Percentiles rank a stretch among this genome's conserved stretches.
Evolutionary conservation across 2,113 vertebrate genomes (phyloP).

Genomic region (Carassius auratus): DNA sequence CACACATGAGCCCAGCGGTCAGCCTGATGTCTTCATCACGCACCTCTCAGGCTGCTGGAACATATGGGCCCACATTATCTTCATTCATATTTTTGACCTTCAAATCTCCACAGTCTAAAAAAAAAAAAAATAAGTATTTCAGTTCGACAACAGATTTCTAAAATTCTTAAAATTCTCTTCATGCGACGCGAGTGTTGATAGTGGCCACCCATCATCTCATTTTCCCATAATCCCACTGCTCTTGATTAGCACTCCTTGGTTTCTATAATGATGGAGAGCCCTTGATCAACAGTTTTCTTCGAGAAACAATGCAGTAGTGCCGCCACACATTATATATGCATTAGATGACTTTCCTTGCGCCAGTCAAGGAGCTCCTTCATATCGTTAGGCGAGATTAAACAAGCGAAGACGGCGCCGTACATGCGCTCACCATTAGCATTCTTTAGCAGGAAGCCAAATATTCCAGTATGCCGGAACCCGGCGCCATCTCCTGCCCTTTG

Average conservation of each 20-base stretch:
- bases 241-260: constrained; percentile 51
- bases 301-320: constrained; percentile 67
- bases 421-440: constrained; percentile 51
- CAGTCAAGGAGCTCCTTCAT: constrained; percentile 57
- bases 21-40: constrained; percentile 54
- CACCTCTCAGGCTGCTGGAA: constrained; percentile 27
- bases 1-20: constrained; percentile 44
- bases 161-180: neutral
- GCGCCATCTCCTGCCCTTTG: constrained; percentile 66
- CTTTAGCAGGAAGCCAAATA: constrained; percentile 65
- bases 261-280: constrained; percentile 57
- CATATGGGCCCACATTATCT: neutral
- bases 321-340: constrained; percentile 63
- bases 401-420: constrained; percentile 34
- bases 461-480: constrained; percentile 57
- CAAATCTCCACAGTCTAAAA: neutral
- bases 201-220: neutral
- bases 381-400: constrained; percentile 58
- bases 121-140: neutral
- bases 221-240: constrained; percentile 52
- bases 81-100: neutral
- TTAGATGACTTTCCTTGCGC: constrained; percentile 54
- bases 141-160: neutral
- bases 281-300: constrained; percentile 65
- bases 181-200: neutral